Percentiles rank a stretch among this genome's conserved stretches.
These are phyloP conservation scores for Malurus leucopterus DNA, from an alignment of 2,797 vertebrate species.

Conservation along the genomic window DNA sequence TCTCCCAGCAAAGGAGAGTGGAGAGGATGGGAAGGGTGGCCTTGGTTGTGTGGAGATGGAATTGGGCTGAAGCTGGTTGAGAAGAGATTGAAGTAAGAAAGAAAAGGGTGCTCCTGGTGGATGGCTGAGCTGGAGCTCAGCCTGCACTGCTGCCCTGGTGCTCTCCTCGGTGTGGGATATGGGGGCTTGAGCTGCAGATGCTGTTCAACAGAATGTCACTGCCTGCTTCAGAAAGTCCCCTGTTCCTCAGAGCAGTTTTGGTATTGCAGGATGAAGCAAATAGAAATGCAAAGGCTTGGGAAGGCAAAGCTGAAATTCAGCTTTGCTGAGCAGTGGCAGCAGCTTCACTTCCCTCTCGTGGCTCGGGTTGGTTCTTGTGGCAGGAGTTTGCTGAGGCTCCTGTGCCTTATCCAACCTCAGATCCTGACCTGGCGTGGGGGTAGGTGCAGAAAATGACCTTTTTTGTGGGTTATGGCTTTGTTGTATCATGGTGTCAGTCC, in stretches of 20 bases:
- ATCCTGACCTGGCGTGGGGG: accelerated
- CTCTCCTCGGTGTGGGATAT: background rate
- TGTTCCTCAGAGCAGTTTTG: background rate
- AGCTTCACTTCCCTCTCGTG: background rate
- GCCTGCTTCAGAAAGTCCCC: background rate
- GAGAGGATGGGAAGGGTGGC: background rate
- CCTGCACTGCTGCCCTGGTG: background rate
- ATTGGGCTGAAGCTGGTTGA: background rate
- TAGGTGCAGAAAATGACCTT: background rate
- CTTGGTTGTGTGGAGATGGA: background rate
- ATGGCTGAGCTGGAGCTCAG: background rate
- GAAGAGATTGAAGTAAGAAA: background rate
- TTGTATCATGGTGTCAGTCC: accelerated
- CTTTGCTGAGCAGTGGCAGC: background rate
- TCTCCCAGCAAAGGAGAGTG: accelerated
- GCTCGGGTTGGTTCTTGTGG: accelerated
- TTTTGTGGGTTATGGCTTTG: background rate
- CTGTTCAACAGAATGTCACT: background rate
- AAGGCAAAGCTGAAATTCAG: background rate
- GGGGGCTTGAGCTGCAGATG: background rate
- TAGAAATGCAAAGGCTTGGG: background rate
- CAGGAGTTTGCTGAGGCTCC: accelerated
- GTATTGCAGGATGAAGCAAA: background rate
- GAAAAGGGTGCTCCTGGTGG: background rate
- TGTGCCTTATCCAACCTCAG: background rate